Percentiles rank a stretch among this genome's conserved stretches.
Evolutionary conservation across 1,140 invertebrate genomes (phyloP).

Genomic region (Pseudomyrmex pallidus): DNA sequence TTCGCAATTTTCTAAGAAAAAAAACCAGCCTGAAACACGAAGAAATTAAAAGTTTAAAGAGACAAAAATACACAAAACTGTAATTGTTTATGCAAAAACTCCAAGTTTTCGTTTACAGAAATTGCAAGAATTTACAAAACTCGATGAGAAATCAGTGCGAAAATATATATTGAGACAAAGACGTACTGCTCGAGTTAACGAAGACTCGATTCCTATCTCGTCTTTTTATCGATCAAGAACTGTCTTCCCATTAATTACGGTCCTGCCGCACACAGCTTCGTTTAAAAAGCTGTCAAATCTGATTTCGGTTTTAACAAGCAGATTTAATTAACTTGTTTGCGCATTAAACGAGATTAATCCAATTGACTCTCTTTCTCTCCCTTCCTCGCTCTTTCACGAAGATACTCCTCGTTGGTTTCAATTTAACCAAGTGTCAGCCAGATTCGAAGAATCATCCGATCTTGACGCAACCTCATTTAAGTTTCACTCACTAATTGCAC

Average conservation of each 20-base stretch:
- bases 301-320: conserved; percentile 13
- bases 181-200: not conserved
- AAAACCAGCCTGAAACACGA: not conserved
- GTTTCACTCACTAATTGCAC: not conserved
- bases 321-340: conserved; percentile 36
- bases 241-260: conserved; percentile 23
- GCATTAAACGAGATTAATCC: conserved; percentile 44
- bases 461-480: not conserved
- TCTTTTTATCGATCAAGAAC: conserved; percentile 10
- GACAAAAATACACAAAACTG: too few species aligned
- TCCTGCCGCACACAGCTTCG: conserved; percentile 14
- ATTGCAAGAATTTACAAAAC: not conserved
- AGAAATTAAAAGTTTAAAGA: not conserved
- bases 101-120: too few species aligned
- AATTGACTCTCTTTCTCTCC: not conserved
- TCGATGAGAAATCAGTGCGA: not conserved
- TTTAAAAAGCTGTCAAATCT: conserved; percentile 40
- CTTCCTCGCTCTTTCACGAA: too few species aligned
- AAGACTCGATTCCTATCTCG: conserved; percentile 12
- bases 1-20: not conserved
- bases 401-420: not conserved
- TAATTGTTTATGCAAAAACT: too few species aligned
- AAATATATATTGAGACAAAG: not conserved
- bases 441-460: not conserved
- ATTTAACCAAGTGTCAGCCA: conserved; percentile 25